Base-by-base conservation (phyloP, 35 echinoderm and acorn worm species). In the Holothuria glaberrima region DNA sequence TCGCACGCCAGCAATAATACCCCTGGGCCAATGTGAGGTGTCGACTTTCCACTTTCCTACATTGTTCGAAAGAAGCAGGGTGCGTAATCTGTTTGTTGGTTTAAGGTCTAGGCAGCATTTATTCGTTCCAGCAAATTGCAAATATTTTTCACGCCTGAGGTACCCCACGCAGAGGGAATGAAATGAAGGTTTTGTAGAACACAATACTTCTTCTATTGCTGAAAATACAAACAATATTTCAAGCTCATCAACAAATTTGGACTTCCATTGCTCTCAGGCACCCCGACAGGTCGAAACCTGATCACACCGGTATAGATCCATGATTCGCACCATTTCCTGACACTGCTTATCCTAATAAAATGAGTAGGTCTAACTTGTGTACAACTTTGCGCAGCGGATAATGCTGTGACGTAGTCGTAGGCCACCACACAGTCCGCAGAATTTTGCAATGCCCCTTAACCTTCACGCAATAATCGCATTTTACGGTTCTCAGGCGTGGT, bases 41-140 rank as follows among this genome's bases (percentile, higher is more conserved):
- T 84, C 33, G 57, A 30, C n/a, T 59, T 41, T n/a, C 59, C 80
- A 58, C 58, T 84, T n/a, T 59, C 21, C 21, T 18, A 19, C 56
- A 63, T 84, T 84, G 57, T 84, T 16, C 22, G 25, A 38, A 46
- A 58, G 24, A 59, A 84, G 54, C 33, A n/a, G 56, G 27, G 54
- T 84, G 57, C 80, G 80, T 84, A 84, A 84, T 84, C 46, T 84
- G 80, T 84, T 61, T 84, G 80, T 84, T 84, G 80, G 80, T 84
- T 84, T 84, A 58, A 84, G 18, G 80, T 84, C 80, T 84, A 34
- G 52, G 59, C 57, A 48, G 46, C 56, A 33, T 60, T 84, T 84
- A 84, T 63, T 84, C 59, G 46, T 63, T 84, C 58, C 80, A 62
- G 21, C 52, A 84, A 84, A 84, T 63, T 84, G 80, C 59, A 84